phyloP scores from a whole-genome alignment of 2,113 vertebrate genomes.

The Aviceda subcristata region DNA sequence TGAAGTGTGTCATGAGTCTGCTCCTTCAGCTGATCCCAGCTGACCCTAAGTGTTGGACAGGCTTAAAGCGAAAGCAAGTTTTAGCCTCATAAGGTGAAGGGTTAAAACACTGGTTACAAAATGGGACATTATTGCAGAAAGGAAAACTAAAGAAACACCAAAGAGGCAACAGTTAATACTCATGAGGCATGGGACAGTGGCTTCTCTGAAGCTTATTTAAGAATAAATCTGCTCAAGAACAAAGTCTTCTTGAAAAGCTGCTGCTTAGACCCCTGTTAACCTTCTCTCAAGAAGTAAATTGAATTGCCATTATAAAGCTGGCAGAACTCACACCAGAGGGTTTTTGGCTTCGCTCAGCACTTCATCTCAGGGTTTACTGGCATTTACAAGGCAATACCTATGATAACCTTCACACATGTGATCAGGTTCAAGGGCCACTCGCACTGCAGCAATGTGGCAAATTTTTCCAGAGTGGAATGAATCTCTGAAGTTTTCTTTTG shows the following conservation, averaged over 20 bases:
- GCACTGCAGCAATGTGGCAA: not conserved
- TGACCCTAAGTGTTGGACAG: not conserved
- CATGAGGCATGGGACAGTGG: not conserved
- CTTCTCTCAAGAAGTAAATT: conserved; percentile 5
- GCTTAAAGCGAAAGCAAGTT: not conserved
- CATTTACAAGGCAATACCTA: not conserved
- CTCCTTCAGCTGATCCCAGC: not conserved
- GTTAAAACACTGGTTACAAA: not conserved
- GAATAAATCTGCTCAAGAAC: conserved; percentile 2
- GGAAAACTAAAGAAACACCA: not conserved
- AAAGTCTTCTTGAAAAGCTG: not conserved
- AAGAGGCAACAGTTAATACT: not conserved
- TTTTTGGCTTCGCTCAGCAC: not conserved
- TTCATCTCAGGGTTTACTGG: not conserved
- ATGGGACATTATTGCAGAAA: not conserved
- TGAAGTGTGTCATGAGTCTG: not conserved
- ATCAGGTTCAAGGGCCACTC: not conserved
- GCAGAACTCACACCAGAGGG: not conserved
- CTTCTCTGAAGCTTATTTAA: conserved; percentile 6
- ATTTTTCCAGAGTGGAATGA: not conserved
- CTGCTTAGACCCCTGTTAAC: not conserved
- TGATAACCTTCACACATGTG: not conserved
- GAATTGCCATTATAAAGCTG: conserved; percentile 23
- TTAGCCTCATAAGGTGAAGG: not conserved
- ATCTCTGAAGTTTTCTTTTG: not conserved